Percentiles rank a stretch among this genome's conserved stretches.
phyloP scores from a whole-genome alignment of 2,113 vertebrate genomes.

The Opisthocomus hoazin region DNA sequence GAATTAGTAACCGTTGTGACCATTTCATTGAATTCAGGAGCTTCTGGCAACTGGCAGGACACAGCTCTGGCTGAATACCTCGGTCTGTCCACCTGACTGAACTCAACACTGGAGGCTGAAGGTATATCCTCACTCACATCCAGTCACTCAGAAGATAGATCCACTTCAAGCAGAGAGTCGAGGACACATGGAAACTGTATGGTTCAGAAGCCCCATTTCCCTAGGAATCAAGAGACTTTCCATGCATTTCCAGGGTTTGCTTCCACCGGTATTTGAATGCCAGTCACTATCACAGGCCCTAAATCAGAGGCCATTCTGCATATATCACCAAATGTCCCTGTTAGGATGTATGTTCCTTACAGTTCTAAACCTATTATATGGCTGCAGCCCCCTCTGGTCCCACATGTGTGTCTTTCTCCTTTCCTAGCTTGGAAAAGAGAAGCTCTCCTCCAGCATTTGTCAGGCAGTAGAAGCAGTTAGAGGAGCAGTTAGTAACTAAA shows the following conservation, averaged over 20 bases:
- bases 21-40: fast-evolving
- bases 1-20: not conserved
- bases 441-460: not conserved
- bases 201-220: not conserved
- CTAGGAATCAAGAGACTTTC: not conserved
- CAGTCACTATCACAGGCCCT: not conserved
- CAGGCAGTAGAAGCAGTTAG: not conserved
- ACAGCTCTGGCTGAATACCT: not conserved
- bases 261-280: not conserved
- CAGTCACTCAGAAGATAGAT: not conserved
- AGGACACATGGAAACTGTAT: not conserved
- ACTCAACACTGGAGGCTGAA: not conserved
- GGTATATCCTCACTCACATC: not conserved
- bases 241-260: not conserved
- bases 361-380: not conserved
- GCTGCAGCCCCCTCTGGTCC: not conserved
- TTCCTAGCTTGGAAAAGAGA: not conserved
- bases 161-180: not conserved
- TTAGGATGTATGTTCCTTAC: not conserved
- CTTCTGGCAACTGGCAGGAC: not conserved
- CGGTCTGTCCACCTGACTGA: not conserved
- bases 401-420: not conserved
- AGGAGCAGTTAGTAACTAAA: not conserved
- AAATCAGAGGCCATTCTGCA: not conserved
- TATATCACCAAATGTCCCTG: not conserved